These are phyloP conservation scores for Hippocampus comes DNA, from an alignment of 2,113 vertebrate genomes.

Conservation along the genomic window DNA sequence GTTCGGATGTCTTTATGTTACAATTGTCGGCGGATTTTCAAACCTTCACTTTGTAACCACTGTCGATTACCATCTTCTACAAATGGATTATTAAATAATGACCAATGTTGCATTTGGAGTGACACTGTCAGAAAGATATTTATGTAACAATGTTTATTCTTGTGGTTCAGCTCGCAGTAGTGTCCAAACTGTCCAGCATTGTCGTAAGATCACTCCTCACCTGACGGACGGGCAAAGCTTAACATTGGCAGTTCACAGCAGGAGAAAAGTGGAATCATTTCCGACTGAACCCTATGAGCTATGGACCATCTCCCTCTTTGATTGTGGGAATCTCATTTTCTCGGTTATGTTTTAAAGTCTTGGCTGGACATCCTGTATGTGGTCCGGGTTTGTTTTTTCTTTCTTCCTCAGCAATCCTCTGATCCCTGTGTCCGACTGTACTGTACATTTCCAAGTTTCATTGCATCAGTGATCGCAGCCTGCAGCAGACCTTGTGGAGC, in stretches of 20 bases:
- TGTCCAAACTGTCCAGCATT: no score
- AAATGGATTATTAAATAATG: no score
- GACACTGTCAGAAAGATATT: no score
- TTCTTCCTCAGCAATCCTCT: conserved; percentile 4
- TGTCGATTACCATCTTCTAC: no score
- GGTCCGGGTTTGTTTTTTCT: conserved; percentile 24
- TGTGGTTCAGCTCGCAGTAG: no score
- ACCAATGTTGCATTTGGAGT: no score
- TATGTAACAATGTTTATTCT: no score
- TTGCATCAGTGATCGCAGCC: conserved; percentile 2
- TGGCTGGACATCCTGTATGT: conserved; percentile 28
- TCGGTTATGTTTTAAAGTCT: conserved; percentile 21
- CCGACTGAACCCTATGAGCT: conserved; percentile 14
- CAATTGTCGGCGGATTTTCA: no score
- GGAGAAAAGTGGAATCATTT: conserved; percentile 24
- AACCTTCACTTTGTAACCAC: no score
- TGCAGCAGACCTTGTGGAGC: neutral
- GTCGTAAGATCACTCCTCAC: conserved; percentile 1
- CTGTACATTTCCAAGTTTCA: neutral
- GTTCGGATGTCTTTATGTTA: no score
- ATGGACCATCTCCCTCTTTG: conserved; percentile 16
- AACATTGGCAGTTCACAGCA: neutral
- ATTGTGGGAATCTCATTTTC: conserved; percentile 34
- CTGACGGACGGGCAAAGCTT: neutral
- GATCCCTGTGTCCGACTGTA: neutral